These are phyloP conservation scores for Crotalus horridus DNA, from an alignment of 2,113 vertebrate species.

Conservation along the genomic window DNA sequence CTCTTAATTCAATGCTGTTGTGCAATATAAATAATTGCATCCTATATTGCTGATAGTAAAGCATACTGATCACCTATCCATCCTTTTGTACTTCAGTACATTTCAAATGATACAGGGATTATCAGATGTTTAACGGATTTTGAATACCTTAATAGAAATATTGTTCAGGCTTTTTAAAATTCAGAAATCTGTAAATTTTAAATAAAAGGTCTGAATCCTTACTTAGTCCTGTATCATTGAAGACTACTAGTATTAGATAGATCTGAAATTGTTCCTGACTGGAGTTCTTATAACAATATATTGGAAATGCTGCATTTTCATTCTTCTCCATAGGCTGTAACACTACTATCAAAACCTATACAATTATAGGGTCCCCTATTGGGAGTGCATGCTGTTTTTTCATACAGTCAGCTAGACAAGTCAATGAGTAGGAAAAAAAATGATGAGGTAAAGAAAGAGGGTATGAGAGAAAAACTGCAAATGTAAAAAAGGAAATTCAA, in stretches of 20 bases:
- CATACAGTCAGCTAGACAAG: slow-evolving; percentile 47
- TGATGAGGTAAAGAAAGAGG: slow-evolving; percentile 31
- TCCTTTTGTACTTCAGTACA: not conserved
- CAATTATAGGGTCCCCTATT: slow-evolving; percentile 70
- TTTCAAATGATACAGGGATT: not conserved
- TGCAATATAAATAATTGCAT: not conserved
- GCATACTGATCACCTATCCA: not conserved
- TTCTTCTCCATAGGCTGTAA: slow-evolving; percentile 63
- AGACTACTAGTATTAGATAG: slow-evolving; percentile 13
- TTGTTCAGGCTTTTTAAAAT: not conserved
- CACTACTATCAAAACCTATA: slow-evolving; percentile 67
- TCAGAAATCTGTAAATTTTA: not conserved
- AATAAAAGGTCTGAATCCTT: not conserved
- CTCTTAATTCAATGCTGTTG: not conserved
- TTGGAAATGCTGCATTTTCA: slow-evolving; percentile 33
- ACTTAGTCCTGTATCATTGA: not conserved
- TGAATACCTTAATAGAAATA: not conserved
- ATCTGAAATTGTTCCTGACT: slow-evolving; percentile 60
- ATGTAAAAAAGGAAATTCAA: slow-evolving; percentile 32
- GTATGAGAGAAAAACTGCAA: slow-evolving; percentile 32
- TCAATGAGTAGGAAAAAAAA: slow-evolving; percentile 52
- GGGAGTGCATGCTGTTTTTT: slow-evolving; percentile 66
- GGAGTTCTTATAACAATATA: slow-evolving; percentile 50
- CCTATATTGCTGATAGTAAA: not conserved
- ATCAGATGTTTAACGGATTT: not conserved